A percentile compares a stretch with the other conserved stretches of the same genome.
Conservation (phyloP, 2,888 invertebrate genomes). For the Xestia ashworthii region DNA sequence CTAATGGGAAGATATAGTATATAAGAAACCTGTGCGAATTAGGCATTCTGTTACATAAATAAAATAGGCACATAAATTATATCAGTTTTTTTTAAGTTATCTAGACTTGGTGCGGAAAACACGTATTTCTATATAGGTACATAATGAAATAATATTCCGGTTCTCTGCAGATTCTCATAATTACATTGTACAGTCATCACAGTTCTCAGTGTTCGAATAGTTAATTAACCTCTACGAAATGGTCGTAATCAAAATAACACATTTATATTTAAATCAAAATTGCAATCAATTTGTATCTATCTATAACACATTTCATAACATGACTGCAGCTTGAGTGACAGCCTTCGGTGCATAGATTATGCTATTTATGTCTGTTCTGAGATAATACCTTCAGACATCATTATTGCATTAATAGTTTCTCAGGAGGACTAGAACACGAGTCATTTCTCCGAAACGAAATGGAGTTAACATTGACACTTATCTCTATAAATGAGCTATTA, state of each 20-base stretch:
- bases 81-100: background rate
- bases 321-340: constrained; percentile 16
- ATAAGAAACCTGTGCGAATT: constrained; percentile 8
- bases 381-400: constrained; percentile 46
- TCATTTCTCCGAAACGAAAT: constrained; percentile 75
- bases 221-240: constrained; percentile 40
- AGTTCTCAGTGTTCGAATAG: background rate
- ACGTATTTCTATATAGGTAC: background rate
- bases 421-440: constrained; percentile 69
- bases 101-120: background rate
- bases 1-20: background rate
- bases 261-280: constrained; percentile 37
- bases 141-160: constrained; percentile 1
- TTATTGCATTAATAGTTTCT: constrained; percentile 72
- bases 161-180: constrained; percentile 10
- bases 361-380: constrained; percentile 32
- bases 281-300: constrained; percentile 34
- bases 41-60: constrained; percentile 18
- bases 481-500: constrained; percentile 88
- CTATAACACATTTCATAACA: constrained; percentile 22
- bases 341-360: constrained; percentile 24
- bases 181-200: constrained; percentile 3
- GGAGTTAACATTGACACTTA: constrained; percentile 83
- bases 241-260: constrained; percentile 21
- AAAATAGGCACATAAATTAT: constrained; percentile 23